A percentile compares a stretch with the other conserved stretches of the same genome.
Evolutionary conservation across 2,797 vertebrate genomes (phyloP).

Genomic region (Erpetoichthys calabaricus): DNA sequence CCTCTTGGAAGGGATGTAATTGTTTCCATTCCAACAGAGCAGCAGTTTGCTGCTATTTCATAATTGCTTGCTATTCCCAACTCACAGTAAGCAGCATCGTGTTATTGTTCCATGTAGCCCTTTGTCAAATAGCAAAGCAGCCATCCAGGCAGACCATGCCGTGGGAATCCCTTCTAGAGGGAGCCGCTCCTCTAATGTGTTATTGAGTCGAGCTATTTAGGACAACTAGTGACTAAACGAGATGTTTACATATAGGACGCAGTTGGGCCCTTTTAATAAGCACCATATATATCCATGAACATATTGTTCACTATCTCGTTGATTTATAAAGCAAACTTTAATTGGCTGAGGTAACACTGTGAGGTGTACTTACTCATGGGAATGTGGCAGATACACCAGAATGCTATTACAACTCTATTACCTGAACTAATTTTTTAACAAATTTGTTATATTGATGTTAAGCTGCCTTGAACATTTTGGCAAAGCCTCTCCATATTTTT

Average conservation of each 20-base stretch:
- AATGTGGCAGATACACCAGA: too few relatives aligned
- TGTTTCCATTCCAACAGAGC: conserved; percentile 2
- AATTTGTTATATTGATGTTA: too few relatives aligned
- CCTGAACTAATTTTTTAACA: too few relatives aligned
- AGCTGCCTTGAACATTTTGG: too few relatives aligned
- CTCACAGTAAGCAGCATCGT: not conserved
- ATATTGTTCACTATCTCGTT: not conserved
- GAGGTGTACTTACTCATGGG: not conserved
- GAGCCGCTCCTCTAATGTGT: not conserved
- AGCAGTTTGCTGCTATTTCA: conserved; percentile 2
- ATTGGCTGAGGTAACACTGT: not conserved
- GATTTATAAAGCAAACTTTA: not conserved
- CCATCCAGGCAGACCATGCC: not conserved
- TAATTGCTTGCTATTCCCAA: conserved; percentile 5
- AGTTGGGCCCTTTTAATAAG: not conserved
- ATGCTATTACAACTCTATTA: too few relatives aligned
- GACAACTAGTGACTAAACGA: not conserved
- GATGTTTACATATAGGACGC: not conserved
- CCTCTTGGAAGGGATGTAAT: conserved; percentile 2
- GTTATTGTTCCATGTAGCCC: not conserved
- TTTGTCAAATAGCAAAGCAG: not conserved
- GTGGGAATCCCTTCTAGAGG: not conserved
- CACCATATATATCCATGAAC: not conserved
- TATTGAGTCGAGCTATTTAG: not conserved
- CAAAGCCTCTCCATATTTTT: too few relatives aligned